Evolutionary conservation across 2,113 vertebrate genomes (phyloP).

Genomic region (Actenoides lindsayi): DNA sequence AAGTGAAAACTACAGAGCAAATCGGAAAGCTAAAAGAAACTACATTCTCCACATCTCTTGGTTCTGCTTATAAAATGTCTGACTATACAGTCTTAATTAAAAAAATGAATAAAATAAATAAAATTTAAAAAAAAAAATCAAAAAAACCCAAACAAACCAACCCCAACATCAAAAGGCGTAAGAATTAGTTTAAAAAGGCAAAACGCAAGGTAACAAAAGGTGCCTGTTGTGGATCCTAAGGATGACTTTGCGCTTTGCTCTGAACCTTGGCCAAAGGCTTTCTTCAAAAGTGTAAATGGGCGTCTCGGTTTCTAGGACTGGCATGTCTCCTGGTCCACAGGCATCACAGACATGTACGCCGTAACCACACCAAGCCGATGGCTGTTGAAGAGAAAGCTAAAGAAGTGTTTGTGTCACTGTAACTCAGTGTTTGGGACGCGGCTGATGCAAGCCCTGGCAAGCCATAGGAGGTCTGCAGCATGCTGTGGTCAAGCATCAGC

Average conservation of each 20-base stretch:
- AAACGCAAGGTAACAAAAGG: background rate
- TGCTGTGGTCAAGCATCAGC: background rate
- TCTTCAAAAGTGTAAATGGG: background rate
- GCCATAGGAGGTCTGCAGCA: background rate
- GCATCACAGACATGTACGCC: background rate
- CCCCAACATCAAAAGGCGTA: background rate
- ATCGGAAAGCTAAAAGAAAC: background rate
- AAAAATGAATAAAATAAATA: background rate
- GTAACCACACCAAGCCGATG: background rate
- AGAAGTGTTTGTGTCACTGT: background rate
- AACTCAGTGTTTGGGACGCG: background rate
- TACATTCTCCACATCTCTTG: background rate
- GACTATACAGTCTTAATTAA: background rate
- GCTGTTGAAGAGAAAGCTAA: background rate
- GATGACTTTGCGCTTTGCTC: background rate
- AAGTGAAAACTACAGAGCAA: background rate
- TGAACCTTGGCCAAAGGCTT: background rate
- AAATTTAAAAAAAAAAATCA: background rate
- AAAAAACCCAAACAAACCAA: background rate
- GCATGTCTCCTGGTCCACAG: background rate
- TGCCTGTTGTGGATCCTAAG: background rate
- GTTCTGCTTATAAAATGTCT: background rate
- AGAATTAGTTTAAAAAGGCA: background rate
- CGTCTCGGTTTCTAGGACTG: background rate
- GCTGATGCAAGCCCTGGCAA: slow-evolving; percentile 13